Percentiles rank a stretch among this genome's conserved stretches.
These are phyloP conservation scores for Pipistrellus nathusii DNA, from an alignment of 2,797 vertebrate species.

Conservation along the genomic window DNA sequence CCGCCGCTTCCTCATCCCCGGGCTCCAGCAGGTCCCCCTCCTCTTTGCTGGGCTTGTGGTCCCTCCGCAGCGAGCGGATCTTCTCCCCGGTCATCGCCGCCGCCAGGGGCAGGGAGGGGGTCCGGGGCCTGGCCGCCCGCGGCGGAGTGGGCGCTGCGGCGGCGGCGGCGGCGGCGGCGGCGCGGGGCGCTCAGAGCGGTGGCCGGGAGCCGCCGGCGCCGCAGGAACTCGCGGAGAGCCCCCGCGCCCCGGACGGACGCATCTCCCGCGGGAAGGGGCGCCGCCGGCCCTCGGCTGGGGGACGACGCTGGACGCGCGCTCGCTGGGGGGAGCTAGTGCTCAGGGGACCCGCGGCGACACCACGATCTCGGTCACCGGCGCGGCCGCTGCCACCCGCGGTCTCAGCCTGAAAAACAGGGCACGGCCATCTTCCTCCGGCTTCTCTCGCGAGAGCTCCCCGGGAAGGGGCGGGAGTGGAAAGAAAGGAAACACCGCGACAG, in stretches of 20 bases:
- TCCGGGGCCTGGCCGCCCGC: slow-evolving; percentile 69
- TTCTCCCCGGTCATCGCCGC: slow-evolving; percentile 97
- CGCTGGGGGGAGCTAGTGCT: slow-evolving; percentile 88
- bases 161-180: slow-evolving; percentile 68
- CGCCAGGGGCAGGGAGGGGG: slow-evolving; percentile 69
- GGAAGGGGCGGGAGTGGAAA: no score
- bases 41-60: slow-evolving; percentile 95
- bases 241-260: slow-evolving; percentile 59
- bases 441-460: slow-evolving; percentile 80
- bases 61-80: slow-evolving; percentile 96
- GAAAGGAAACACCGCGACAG: slow-evolving; percentile 67
- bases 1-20: slow-evolving; percentile 94
- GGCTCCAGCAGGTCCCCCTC: slow-evolving; percentile 95
- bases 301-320: slow-evolving; percentile 83
- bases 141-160: slow-evolving; percentile 55
- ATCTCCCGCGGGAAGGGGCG: slow-evolving; percentile 62
- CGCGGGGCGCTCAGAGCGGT: slow-evolving; percentile 75
- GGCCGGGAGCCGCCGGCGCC: slow-evolving; percentile 73
- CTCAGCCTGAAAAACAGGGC: slow-evolving; percentile 57
- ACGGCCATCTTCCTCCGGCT: slow-evolving; percentile 76
- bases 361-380: slow-evolving; percentile 80
- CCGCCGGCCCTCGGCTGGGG: slow-evolving; percentile 64
- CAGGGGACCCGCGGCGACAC: not conserved
- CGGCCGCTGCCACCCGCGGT: not conserved
- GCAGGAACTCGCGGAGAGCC: slow-evolving; percentile 59